Percentiles rank a stretch among this genome's conserved stretches.
phyloP scores from a whole-genome alignment of 2,797 vertebrate genomes.

The Pseudocheirus occidentalis region DNA sequence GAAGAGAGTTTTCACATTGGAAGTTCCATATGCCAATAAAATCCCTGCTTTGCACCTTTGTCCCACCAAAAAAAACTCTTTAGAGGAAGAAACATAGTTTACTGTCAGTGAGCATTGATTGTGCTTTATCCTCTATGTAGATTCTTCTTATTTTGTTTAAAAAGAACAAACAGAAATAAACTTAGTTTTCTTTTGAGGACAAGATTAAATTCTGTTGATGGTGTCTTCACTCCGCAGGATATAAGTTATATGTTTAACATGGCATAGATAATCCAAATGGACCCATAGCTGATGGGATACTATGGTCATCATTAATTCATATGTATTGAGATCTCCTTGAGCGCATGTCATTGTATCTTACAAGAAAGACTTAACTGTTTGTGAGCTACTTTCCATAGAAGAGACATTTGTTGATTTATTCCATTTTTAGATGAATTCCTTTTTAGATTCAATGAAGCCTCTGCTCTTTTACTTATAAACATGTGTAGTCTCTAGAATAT shows the following conservation, averaged over 20 bases:
- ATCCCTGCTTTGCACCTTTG: not conserved
- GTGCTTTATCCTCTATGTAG: constrained; percentile 8
- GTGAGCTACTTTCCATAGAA: constrained; percentile 10
- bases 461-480: not conserved
- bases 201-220: constrained; percentile 24
- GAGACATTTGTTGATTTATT: not conserved
- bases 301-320: constrained; percentile 43
- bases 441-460: constrained; percentile 6
- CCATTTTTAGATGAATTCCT: constrained; percentile 11
- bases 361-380: constrained; percentile 14
- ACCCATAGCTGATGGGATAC: not conserved
- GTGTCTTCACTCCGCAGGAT: constrained; percentile 10
- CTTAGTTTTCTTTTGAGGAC: constrained; percentile 33
- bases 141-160: not conserved
- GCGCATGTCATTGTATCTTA: not conserved
- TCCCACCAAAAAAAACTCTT: not conserved
- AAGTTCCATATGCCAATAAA: not conserved
- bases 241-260: constrained; percentile 43
- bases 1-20: not conserved
- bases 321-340: constrained; percentile 32
- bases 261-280: constrained; percentile 38
- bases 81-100: not conserved
- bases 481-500: not conserved
- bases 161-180: constrained; percentile 35
- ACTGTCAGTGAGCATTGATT: not conserved